Base-by-base conservation (phyloP, 2,888 invertebrate species). In the Hypomecis atomaria region DNA sequence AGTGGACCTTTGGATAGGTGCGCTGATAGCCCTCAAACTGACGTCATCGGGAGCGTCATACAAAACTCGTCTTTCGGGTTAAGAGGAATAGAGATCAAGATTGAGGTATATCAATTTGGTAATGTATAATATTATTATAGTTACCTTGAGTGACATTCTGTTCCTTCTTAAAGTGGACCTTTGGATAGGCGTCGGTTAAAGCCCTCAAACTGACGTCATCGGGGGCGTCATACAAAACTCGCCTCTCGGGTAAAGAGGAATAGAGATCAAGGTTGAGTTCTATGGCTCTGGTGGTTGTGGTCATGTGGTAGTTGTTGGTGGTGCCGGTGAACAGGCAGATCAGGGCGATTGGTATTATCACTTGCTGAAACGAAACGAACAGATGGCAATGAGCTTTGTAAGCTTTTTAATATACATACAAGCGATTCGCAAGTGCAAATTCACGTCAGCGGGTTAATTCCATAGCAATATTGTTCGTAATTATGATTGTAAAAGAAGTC, bases 211-310 rank as follows among this genome's bases (percentile, higher is more conserved):
- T 49, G 0, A 78, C 34, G 50, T 75, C 65, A 52, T 75, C 37
- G 0, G 68, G 45, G 1, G 78, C 34, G 50, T 75, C 64, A 56
- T 75, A 73, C 8, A 88, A 52, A 1, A 78, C 83, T n/a, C 74
- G 74, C 0, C 63, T 59, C 3, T 78, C 74, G 0, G 52, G 37
- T 49, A 78, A 52, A 6, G 72, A 64, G 0, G 9, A 5, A 72
- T 86, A 88, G n/a, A 87, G 8, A 23, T 76, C 75, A 44, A 87
- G 56, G 62, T 82, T 66, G 65, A 88, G 52, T 0, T 65, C 6
- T 13, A 66, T 38, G 4, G 38, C 43, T n/a, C 55, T 63, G 6
- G 42, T 37, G 0, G 0, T 3, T 0, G 0, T 4, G 0, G 5
- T 23, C 5, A 11, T 23, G 0, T 33, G 4, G n/a, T 0, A 4